Evolutionary conservation across 2,797 vertebrate genomes (phyloP).

Genomic region (Myiotriccus ornatus): DNA sequence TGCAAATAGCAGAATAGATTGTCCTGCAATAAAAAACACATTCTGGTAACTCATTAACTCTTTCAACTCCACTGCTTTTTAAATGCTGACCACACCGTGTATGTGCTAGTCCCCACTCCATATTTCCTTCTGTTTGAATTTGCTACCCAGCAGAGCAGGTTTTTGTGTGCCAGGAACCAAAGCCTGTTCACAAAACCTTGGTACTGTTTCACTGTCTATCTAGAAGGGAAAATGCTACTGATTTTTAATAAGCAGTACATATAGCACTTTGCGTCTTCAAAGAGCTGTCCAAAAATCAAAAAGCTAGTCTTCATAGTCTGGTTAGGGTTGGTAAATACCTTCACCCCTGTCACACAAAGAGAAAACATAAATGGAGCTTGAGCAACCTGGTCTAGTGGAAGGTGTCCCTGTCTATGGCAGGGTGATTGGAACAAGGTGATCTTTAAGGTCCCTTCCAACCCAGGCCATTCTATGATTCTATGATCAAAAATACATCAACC

Average conservation of each 20-base stretch:
- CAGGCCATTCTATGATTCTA: background rate
- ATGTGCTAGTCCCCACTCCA: background rate
- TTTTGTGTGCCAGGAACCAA: background rate
- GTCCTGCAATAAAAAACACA: constrained; percentile 79
- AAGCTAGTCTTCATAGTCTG: background rate
- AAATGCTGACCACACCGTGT: background rate
- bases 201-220: background rate
- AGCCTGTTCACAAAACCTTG: background rate
- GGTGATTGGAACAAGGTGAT: background rate
- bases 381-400: background rate
- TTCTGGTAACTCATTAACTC: background rate
- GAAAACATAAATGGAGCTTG: background rate
- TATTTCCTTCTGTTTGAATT: background rate
- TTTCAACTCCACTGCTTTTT: background rate
- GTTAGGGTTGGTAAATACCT: background rate
- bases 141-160: background rate
- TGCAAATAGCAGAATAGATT: constrained; percentile 92
- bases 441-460: background rate
- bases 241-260: background rate
- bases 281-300: background rate
- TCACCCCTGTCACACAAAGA: background rate
- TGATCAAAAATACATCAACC: background rate
- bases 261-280: background rate
- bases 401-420: background rate
- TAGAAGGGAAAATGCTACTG: background rate